Conservation (phyloP, 2,888 invertebrate species). For the Leucoptera coffeella region DNA sequence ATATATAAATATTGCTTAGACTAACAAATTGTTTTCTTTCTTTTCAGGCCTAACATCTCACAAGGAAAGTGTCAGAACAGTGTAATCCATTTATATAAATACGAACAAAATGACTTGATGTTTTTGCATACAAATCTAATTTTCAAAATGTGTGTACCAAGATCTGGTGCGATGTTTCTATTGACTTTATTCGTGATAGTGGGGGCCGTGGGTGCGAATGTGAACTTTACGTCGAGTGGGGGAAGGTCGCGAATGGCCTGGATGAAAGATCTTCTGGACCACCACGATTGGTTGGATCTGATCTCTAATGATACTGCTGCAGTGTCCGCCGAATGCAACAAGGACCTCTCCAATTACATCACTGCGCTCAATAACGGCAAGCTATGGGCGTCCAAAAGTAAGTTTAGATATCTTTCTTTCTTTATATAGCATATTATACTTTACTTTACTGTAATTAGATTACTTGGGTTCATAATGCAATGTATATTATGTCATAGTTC, state of each 20-base stretch:
- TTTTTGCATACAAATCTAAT: background rate
- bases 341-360: conserved; percentile 49
- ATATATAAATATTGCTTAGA: too few relatives aligned
- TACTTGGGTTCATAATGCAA: too few relatives aligned
- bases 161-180: conserved; percentile 24
- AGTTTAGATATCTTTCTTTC: too few relatives aligned
- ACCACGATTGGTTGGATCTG: conserved; percentile 48
- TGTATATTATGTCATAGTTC: too few relatives aligned
- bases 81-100: too few relatives aligned
- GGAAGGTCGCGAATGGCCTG: conserved; percentile 53
- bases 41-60: too few relatives aligned
- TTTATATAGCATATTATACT: too few relatives aligned
- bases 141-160: too few relatives aligned
- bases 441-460: too few relatives aligned
- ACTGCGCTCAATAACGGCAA: conserved; percentile 58
- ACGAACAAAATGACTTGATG: conserved; percentile 3
- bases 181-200: conserved; percentile 27
- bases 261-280: conserved; percentile 60
- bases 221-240: conserved; percentile 16
- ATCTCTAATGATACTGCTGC: conserved; percentile 38
- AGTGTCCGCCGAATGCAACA: conserved; percentile 34
- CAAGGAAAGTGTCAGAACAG: too few relatives aligned
- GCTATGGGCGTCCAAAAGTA: conserved; percentile 76
- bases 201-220: conserved; percentile 31
- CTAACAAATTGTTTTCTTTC: too few relatives aligned